A percentile compares a stretch with the other conserved stretches of the same genome.
Evolutionary conservation across 2,888 invertebrate genomes (phyloP).

Genomic region (Petrolisthes cinctipes): DNA sequence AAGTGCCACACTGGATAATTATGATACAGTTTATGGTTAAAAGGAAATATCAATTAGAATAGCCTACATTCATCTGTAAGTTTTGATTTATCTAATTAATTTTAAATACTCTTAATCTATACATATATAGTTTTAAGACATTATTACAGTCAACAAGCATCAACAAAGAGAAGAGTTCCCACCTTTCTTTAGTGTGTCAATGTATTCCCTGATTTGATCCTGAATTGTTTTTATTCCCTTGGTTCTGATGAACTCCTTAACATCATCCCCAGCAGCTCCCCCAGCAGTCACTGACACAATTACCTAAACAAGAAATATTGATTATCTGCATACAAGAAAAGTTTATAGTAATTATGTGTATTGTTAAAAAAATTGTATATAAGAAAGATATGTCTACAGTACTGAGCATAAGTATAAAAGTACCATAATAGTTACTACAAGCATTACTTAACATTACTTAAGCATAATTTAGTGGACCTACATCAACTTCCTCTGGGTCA

Average conservation of each 20-base stretch:
- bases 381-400: neutral
- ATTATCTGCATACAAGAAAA: slow-evolving; percentile 16
- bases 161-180: slow-evolving; percentile 53
- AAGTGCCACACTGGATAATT: too few species aligned
- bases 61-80: too few species aligned
- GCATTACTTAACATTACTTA: neutral
- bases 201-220: slow-evolving; percentile 81
- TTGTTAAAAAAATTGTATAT: neutral
- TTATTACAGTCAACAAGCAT: neutral
- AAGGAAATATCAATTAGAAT: too few species aligned
- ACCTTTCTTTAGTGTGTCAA: slow-evolving; percentile 85
- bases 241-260: slow-evolving; percentile 87
- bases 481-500: slow-evolving; percentile 91
- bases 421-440: too few species aligned
- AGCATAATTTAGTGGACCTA: slow-evolving; percentile 73
- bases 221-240: slow-evolving; percentile 81
- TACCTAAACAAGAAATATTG: slow-evolving; percentile 75
- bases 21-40: too few species aligned
- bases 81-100: too few species aligned
- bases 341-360: too few species aligned
- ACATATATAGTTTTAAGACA: too few species aligned
- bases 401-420: too few species aligned
- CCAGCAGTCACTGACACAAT: slow-evolving; percentile 83
- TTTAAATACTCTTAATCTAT: too few species aligned
- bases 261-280: slow-evolving; percentile 80